Conservation (phyloP, 1,140 invertebrate species). For the Ptiloglossa arizonensis region DNA sequence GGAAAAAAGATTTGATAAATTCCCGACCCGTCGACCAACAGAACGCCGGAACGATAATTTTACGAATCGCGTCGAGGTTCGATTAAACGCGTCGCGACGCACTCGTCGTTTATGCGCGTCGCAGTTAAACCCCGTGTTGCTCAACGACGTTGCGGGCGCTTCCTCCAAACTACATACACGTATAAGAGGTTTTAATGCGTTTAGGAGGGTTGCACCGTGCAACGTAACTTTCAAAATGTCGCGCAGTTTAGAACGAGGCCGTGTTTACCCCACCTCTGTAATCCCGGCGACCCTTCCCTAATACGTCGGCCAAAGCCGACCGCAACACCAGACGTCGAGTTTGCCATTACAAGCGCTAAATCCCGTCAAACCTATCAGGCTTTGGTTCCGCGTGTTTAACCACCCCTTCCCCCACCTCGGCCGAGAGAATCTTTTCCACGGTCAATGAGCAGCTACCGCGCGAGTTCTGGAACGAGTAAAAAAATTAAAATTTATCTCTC, state of each 20-base stretch:
- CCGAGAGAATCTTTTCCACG: no score
- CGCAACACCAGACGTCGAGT: constrained; percentile 66
- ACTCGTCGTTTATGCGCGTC: background rate
- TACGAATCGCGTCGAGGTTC: background rate
- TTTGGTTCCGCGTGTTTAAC: constrained; percentile 11
- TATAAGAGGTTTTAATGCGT: constrained; percentile 35
- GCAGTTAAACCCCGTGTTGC: background rate
- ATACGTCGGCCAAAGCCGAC: constrained; percentile 58
- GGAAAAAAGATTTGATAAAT: background rate
- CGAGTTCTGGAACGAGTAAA: no score
- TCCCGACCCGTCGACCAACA: background rate
- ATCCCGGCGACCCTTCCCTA: constrained; percentile 49
- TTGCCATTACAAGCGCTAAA: constrained; percentile 61
- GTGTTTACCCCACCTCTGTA: constrained; percentile 49
- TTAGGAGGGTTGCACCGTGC: constrained; percentile 2
- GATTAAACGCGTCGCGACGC: background rate
- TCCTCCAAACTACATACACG: background rate
- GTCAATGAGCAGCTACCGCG: no score
- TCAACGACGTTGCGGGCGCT: background rate
- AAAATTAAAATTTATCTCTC: no score
- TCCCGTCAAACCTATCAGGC: constrained; percentile 63
- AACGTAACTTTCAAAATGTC: constrained; percentile 53
- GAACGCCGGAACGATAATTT: no score
- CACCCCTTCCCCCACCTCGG: background rate
- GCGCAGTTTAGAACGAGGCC: constrained; percentile 26